Evolutionary conservation across 2,113 vertebrate species (phyloP), one percentile per base, ranked within the genome.

Genomic region (Sorex araneus): DNA sequence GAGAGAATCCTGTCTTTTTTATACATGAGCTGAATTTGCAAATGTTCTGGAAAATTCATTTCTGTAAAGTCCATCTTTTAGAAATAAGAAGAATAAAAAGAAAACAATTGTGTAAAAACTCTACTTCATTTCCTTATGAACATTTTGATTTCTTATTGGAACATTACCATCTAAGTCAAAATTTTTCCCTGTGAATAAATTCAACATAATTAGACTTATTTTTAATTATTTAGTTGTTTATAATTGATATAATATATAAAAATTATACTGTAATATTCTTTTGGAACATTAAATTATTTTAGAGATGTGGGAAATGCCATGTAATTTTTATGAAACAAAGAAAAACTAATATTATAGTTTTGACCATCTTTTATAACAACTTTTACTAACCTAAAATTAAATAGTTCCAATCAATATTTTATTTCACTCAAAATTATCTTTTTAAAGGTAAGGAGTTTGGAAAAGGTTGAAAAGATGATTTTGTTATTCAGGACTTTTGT

Each of bases 401-500:
- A 66, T 84, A 80, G 4, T 16, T 83, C 15, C 57, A 45, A 67
- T 83, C 23, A 40, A n/a, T 77, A 79, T 80, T 90, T 77, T 34
- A 83, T 88, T 74, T 87, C 21, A 79, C 54, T 9, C 36, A 79
- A 69, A 36, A 74, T 92, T 73, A 66, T 74, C 82, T 93, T 87
- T 87, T 94, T 47, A 45, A 28, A 89, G 86, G 66, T 36, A 30
- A 50, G 63, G 21, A 32, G 67, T 88, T 67, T 64, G 30, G 36
- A 95, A 94, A 94, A 79, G 43, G 79, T 82, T 92, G 34, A 83
- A 95, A 30, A 18, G 0, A 84, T 93, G 40, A 90, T 94, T 96
- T 67, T 25, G 7, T 94, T 96, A 30, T 87, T 89, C 36, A 57
- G 9, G 43, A 84, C 91, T 78, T 95, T 64, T 84, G 45, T 95